phyloP scores from a whole-genome alignment of 2,888 invertebrate genomes.

The Melinaea menophilus region DNA sequence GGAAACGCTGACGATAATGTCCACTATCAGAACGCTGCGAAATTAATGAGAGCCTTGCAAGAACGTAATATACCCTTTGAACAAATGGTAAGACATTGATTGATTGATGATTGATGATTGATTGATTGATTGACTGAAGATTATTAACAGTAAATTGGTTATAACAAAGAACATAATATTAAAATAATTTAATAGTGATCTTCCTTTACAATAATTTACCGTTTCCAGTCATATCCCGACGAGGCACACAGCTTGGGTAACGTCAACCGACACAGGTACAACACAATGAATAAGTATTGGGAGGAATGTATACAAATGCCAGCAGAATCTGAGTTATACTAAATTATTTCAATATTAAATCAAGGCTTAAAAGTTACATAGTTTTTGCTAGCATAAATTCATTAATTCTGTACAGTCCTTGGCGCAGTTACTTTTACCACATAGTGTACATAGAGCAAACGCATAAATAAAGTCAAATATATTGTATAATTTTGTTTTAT shows the following conservation, averaged over 20 bases:
- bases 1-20: slow-evolving; percentile 96
- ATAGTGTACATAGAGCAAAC: slow-evolving; percentile 4
- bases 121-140: no score
- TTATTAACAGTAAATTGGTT: no score
- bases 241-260: slow-evolving; percentile 86
- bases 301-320: slow-evolving; percentile 62
- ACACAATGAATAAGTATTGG: slow-evolving; percentile 89
- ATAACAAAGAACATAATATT: no score
- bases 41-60: slow-evolving; percentile 86
- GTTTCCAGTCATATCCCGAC: slow-evolving; percentile 87
- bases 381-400: slow-evolving; percentile 23
- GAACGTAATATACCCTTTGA: slow-evolving; percentile 86
- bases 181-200: slow-evolving; percentile 10
- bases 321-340: slow-evolving; percentile 17
- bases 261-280: slow-evolving; percentile 87
- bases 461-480: not conserved
- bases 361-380: slow-evolving; percentile 1
- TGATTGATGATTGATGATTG: no score
- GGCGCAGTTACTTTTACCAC: slow-evolving; percentile 28
- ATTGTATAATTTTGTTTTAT: slow-evolving; percentile 5
- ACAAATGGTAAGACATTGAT: slow-evolving; percentile 81
- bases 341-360: slow-evolving; percentile 5
- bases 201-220: slow-evolving; percentile 20
- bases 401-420: no score
- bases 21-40: slow-evolving; percentile 90